Base-by-base conservation (phyloP, 2,113 vertebrate genomes). In the Centropus bengalensis region DNA sequence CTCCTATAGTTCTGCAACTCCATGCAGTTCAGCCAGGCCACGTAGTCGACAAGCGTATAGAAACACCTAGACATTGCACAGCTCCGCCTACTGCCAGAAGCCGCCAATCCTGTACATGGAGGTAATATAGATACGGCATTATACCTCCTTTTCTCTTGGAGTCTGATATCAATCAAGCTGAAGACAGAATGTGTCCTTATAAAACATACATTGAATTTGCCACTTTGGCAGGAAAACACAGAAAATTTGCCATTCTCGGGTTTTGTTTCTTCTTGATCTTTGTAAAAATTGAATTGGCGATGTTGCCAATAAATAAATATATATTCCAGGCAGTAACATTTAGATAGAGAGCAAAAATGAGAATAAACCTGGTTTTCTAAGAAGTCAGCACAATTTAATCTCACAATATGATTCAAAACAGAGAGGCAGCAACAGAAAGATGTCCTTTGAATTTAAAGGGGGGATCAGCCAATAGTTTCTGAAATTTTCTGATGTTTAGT, bases 1-100 rank as follows among this genome's bases (percentile, higher is more conserved):
- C 5, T 14, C 28, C 24, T 5, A 2, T 9, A 60, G 40, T 19
- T 86, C 55, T 88, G 63, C 19, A 66, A 1, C 42, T n/a, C 40
- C 47, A 19, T 3, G n/a, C 51, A 38, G 28, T 28, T 44, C 80
- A 59, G 32, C 8, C 33, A 40, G 51, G 40, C 36, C 16, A 19
- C 0, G 3, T 2, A 45, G 40, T 75, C 58, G 52, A 27, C 0
- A 1, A 78, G 36, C 3, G 0, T 13, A 14, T 4, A n/a, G 54
- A 32, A 55, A 56, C 52, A 63, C 58, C 38, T 18, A 5, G 11
- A 62, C 9, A 33, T 45, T 2, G 7, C 51, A 28, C 22, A 45
- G 15, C 1, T 17, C 45, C 69, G 54, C 30, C 28, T 38, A 17
- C n/a, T 62, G 71, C 59, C 68, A 67, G 27, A 62, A 86, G 20